Conservation (phyloP, 2,888 invertebrate species). For the Bruchidius siliquastri region DNA sequence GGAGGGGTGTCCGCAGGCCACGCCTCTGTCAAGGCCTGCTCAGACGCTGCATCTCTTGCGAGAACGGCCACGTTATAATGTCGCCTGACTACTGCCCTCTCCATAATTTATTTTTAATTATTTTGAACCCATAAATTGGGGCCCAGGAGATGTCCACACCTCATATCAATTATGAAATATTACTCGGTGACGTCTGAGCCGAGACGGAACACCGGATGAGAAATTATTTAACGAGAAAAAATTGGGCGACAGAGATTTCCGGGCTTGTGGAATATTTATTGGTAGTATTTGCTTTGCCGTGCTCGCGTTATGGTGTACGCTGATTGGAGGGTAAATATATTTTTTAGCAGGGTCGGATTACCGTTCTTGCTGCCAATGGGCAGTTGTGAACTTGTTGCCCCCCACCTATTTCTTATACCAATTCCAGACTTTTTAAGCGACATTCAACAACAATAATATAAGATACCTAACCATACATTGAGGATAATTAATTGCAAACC, state of each 20-base stretch:
- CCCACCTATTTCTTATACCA: too few species aligned
- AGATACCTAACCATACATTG: too few species aligned
- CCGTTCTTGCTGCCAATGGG: too few species aligned
- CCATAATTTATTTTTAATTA: constrained; percentile 32
- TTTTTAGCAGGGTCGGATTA: too few species aligned
- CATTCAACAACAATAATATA: too few species aligned
- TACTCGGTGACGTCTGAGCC: not conserved
- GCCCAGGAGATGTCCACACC: constrained; percentile 22
- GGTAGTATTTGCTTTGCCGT: not conserved
- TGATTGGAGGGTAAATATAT: not conserved
- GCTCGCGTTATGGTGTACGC: not conserved
- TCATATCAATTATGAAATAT: constrained; percentile 23
- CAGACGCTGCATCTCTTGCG: constrained; percentile 17
- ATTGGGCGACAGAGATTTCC: not conserved
- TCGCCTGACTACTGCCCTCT: constrained; percentile 1
- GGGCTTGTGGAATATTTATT: not conserved
- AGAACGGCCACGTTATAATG: constrained; percentile 14
- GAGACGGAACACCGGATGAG: not conserved
- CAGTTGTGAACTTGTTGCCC: too few species aligned
- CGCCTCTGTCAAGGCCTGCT: constrained; percentile 28
- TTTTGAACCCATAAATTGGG: constrained; percentile 27
- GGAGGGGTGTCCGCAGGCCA: constrained; percentile 36
- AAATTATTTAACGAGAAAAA: not conserved
- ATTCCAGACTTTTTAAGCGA: too few species aligned
- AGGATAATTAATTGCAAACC: too few species aligned